Evolutionary conservation across 1,140 invertebrate species (phyloP).

Genomic region (Euura lappo): DNA sequence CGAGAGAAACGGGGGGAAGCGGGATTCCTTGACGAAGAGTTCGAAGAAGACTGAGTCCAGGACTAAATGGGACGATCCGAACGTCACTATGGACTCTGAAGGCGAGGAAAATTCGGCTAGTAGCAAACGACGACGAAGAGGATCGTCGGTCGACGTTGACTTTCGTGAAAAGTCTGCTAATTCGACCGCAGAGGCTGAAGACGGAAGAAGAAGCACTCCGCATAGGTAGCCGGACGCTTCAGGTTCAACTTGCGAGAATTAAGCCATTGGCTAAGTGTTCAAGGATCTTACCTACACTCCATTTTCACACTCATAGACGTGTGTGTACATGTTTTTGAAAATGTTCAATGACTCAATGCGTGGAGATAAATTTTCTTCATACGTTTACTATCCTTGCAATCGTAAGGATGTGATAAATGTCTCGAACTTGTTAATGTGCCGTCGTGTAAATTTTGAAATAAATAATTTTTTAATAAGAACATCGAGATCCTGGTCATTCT

Average conservation of each 20-base stretch:
- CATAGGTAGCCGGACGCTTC: neutral
- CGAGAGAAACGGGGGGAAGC: neutral
- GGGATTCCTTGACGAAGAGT: neutral
- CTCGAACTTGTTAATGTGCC: neutral
- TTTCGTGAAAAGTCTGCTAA: neutral
- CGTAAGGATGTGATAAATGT: neutral
- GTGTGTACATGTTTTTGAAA: too few relatives aligned
- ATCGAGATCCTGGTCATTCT: too few relatives aligned
- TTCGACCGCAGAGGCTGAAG: neutral
- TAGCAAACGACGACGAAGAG: neutral
- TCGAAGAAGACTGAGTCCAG: neutral
- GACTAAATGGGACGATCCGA: constrained; percentile 8
- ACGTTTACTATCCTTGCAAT: too few relatives aligned
- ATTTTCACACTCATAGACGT: too few relatives aligned
- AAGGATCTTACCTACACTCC: too few relatives aligned
- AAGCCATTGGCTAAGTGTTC: too few relatives aligned
- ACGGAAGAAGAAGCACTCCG: neutral
- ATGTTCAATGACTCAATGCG: too few relatives aligned
- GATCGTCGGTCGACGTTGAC: neutral
- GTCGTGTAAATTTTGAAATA: neutral
- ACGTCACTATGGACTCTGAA: constrained; percentile 11
- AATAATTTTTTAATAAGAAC: neutral
- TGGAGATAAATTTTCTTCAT: too few relatives aligned
- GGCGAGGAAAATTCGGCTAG: neutral
- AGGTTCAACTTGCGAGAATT: too few relatives aligned